Conservation (phyloP, 2,888 invertebrate species). For the Synergus itoensis region DNA sequence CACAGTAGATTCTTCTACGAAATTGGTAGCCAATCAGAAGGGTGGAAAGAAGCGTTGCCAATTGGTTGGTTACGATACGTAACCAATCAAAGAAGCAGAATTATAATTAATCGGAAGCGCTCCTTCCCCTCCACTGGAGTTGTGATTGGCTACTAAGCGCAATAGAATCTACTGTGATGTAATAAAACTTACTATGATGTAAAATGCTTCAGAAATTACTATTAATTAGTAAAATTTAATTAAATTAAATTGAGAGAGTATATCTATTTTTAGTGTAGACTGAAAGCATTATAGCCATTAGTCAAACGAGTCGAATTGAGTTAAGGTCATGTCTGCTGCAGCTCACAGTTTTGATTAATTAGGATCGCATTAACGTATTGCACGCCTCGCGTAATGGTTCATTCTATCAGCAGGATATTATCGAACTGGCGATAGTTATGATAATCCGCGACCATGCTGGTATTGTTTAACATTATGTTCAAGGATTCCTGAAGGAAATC, state of each 20-base stretch:
- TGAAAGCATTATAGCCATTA: background rate
- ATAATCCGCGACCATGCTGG: background rate
- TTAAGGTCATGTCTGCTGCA: background rate
- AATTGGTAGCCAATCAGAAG: too few relatives aligned
- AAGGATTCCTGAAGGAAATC: background rate
- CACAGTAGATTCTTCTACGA: too few relatives aligned
- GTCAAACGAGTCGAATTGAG: background rate
- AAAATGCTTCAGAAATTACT: too few relatives aligned
- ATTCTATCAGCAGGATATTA: background rate
- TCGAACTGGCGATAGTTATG: conserved; percentile 2
- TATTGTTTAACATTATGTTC: background rate
- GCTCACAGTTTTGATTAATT: background rate
- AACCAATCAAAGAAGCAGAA: too few relatives aligned
- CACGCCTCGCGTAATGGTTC: background rate
- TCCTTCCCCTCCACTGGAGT: too few relatives aligned
- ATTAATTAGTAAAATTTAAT: too few relatives aligned
- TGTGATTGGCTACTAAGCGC: background rate
- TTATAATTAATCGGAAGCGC: background rate
- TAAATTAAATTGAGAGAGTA: too few relatives aligned
- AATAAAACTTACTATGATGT: too few relatives aligned
- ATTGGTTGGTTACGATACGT: too few relatives aligned
- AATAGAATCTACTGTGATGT: background rate
- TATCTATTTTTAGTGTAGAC: background rate
- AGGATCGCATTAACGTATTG: background rate
- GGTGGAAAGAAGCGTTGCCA: too few relatives aligned